Evolutionary conservation across 1,140 invertebrate species (phyloP), one percentile per base, ranked within the genome.

Genomic region (Meteorus sp.): DNA sequence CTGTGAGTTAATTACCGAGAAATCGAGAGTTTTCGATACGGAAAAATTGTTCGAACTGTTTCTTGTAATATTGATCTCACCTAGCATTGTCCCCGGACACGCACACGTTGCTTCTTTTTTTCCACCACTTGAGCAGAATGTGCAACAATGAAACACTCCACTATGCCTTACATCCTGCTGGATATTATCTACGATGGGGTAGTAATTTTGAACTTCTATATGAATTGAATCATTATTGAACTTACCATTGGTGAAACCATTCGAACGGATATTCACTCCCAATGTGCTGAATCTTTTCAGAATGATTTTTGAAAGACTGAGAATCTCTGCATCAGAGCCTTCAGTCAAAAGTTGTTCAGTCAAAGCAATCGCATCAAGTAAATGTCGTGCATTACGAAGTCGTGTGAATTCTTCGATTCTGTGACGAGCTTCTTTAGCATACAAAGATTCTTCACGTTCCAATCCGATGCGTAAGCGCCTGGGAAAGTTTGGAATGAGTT

Each of bases 61-160:
- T 45, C 47, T 15, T 39, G 45, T n/a, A 35, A 11, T 45, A 13
- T 29, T 20, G 2, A 19, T 19, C 9, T 59, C 69, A 83, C 81
- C 82, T 73, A 84, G 85, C 88, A 92, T 91, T 27, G 77, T 82
- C 20, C 86, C 86, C 7, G 83, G 85, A 66, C 89, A 91, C 3
- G 83, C 88, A 75, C 90, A 92, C 39, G 71, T 79, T 0, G 84
- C 84, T 63, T 84, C 84, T 60, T 88, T 86, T 59, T 79, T 85
- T 9, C 89, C 89, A 9, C 86, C 86, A 59, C 88, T 89, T 0
- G 90, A 91, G 68, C 90, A 92, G 70, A 91, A 91, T n/a, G 88
- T 83, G 65, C 89, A 91, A 67, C 89, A 92, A 74, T 91, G 90
- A 78, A 84, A 92, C 62, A 86, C 83, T 0, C 89, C 90, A 37